phyloP scores from a whole-genome alignment of 2,113 vertebrate genomes.

The Hydropotes inermis region DNA sequence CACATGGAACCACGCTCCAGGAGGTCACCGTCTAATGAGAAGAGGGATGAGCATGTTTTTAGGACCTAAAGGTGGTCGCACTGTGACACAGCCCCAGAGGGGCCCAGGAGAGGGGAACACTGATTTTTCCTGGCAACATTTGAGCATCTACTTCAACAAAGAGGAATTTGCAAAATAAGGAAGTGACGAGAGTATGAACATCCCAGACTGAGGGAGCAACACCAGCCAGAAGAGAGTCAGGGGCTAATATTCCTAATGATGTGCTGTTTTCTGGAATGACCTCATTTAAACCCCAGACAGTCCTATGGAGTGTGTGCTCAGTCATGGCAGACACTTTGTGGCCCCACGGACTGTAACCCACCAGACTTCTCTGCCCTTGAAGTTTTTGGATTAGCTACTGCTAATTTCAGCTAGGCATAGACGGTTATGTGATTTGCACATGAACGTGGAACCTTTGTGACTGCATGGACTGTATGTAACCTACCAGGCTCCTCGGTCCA shows the following conservation, averaged over 20 bases:
- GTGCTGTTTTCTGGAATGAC: fast-evolving
- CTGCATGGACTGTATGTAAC: not conserved
- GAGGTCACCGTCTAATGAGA: not conserved
- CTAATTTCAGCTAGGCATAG: not conserved
- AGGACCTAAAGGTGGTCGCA: fast-evolving
- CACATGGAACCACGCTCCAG: fast-evolving
- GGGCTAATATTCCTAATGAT: fast-evolving
- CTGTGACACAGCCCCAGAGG: fast-evolving
- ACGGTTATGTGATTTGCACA: not conserved
- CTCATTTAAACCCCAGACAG: fast-evolving
- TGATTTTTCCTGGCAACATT: too few species aligned
- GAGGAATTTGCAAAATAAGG: not conserved
- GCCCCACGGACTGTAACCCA: not conserved
- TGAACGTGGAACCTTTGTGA: not conserved
- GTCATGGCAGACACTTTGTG: not conserved
- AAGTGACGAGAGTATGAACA: fast-evolving
- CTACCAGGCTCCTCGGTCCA: not conserved
- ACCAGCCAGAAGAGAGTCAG: fast-evolving
- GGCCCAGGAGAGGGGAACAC: not conserved
- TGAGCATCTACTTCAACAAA: not conserved
- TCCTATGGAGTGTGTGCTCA: fast-evolving
- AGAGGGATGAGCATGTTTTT: not conserved
- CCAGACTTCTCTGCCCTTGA: not conserved
- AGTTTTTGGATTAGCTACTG: not conserved
- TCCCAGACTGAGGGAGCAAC: not conserved